Base-by-base conservation (phyloP, 2,888 invertebrate genomes). In the Lasioglossum zephyrum region DNA sequence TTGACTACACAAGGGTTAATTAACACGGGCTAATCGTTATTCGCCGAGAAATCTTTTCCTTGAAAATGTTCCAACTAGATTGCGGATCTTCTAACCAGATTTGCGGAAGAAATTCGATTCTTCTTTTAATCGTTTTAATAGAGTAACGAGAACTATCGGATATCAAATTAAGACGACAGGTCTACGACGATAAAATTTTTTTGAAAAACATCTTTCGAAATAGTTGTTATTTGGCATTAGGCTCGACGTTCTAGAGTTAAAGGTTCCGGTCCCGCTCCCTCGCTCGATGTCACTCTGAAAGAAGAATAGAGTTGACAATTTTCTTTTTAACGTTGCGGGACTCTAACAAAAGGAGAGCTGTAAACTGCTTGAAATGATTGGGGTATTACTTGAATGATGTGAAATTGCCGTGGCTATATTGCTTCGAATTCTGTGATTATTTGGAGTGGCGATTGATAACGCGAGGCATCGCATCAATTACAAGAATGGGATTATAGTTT, bases 331-430 rank as follows among this genome's bases (percentile, higher is more conserved):
- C 66, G 66, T 1, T 66, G 16, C 8, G 18, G 22, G 18, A 66
- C 66, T 36, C 66, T 66, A 66, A 66, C 66, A 66, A 69, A 39
- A 69, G n/a, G 39, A 69, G 22, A 69, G 22, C 22, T 36, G 39
- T 69, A 69, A 69, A 69, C 69, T 69, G 66, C 31, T 63, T 63
- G 60, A 66, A 66, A 36, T 66, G 36, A 69, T 69, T 69, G 69
- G 36, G 11, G 69, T 69, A 69, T 69, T 36, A 69, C 22, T 69
- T 69, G 39, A 69, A 69, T 1, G 3, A 76, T 44, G 75, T 39
- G 22, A 39, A 39, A 39, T 69, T 69, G 36, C 11, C 22, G 18
- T 9, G 18, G 36, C 69, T 69, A 22, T 69, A 41, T n/a, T 39
- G 39, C 69, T 11, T 11, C 39, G 36, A 22, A 39, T 39, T 69